phyloP scores from a whole-genome alignment of 2,888 invertebrate species.

The Limnephilus lunatus region DNA sequence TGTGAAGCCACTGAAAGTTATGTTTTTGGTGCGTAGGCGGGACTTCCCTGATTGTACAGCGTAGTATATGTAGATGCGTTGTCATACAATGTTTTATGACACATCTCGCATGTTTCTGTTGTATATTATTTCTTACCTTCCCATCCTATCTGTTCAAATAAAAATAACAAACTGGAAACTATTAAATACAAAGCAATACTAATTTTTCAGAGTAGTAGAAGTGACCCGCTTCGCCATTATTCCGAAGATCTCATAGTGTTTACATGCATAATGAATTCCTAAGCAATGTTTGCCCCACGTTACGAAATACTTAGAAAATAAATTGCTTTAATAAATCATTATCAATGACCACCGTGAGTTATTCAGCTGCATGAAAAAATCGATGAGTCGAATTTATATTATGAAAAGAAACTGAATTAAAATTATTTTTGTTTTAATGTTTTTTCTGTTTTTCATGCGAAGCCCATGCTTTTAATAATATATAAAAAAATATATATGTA shows the following conservation, averaged over 20 bases:
- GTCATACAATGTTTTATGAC: no score
- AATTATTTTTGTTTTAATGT: no score
- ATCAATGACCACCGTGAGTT: background rate
- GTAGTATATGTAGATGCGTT: no score
- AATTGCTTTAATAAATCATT: background rate
- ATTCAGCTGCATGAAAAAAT: background rate
- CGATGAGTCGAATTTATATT: background rate
- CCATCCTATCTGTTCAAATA: no score
- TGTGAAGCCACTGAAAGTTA: no score
- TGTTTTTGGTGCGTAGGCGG: no score
- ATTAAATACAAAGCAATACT: background rate
- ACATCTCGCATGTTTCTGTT: no score
- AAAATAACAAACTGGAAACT: background rate
- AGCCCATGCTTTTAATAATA: no score
- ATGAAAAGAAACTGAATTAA: background rate
- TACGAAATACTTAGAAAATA: background rate
- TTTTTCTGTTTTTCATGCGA: no score
- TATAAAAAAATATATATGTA: no score
- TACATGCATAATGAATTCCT: background rate
- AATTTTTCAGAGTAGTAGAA: background rate
- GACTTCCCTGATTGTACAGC: no score
- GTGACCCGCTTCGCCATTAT: background rate
- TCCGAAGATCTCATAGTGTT: background rate
- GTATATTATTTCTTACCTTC: no score
- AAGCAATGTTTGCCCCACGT: background rate